These are phyloP conservation scores for Brachionus rotundiformis DNA, from an alignment of 1,140 invertebrate genomes.

Conservation along the genomic window DNA sequence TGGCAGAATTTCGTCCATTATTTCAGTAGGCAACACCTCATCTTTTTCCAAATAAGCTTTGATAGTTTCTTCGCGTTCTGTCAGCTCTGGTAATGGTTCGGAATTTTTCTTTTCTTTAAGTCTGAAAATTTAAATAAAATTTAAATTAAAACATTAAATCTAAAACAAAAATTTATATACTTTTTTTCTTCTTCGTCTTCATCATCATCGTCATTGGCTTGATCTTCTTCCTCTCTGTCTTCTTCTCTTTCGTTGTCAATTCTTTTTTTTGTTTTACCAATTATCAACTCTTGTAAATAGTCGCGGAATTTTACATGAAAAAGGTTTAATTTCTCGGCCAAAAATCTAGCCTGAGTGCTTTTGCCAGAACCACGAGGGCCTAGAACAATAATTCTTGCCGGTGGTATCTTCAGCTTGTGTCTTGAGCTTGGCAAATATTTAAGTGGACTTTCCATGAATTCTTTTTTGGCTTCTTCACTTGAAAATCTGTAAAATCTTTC, in stretches of 20 bases:
- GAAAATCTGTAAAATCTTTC: constrained; percentile 63
- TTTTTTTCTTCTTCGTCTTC: constrained; percentile 51
- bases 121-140: constrained; percentile 46
- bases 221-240: constrained; percentile 57
- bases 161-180: neutral
- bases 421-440: constrained; percentile 55
- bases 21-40: constrained; percentile 59
- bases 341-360: constrained; percentile 59
- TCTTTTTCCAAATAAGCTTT: constrained; percentile 59
- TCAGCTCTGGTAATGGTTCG: constrained; percentile 59
- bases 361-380: constrained; percentile 63
- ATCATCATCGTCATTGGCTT: constrained; percentile 48
- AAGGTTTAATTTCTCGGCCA: constrained; percentile 61
- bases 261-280: constrained; percentile 63
- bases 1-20: constrained; percentile 60
- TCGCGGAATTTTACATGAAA: constrained; percentile 65
- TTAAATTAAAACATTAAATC: neutral
- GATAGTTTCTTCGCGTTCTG: constrained; percentile 64
- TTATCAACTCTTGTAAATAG: constrained; percentile 63
- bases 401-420: constrained; percentile 55
- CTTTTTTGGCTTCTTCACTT: constrained; percentile 58
- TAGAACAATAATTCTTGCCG: constrained; percentile 60
- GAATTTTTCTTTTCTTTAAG: constrained; percentile 31
- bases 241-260: constrained; percentile 62
- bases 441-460: constrained; percentile 59